phyloP scores from a whole-genome alignment of 2,797 vertebrate species.

The Mionectes olivaceus region DNA sequence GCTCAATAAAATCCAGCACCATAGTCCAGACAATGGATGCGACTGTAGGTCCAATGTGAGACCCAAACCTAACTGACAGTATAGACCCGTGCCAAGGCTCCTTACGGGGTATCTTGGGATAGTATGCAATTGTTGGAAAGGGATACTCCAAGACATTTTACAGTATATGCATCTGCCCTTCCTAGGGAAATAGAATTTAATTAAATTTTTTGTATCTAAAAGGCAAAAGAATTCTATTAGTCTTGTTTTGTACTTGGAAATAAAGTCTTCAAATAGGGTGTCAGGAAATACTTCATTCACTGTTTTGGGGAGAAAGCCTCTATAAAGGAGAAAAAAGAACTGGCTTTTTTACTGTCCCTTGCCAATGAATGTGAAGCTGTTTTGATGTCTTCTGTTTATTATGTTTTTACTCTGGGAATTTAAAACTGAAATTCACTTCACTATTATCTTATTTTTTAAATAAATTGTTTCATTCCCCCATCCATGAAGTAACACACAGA shows the following conservation, averaged over 20 bases:
- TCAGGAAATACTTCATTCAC: background rate
- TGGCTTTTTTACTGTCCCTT: background rate
- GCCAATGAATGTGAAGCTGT: background rate
- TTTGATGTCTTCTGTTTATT: slow-evolving; percentile 43
- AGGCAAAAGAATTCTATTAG: background rate
- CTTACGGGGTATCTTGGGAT: background rate
- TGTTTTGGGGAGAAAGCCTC: background rate
- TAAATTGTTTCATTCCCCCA: slow-evolving; percentile 19
- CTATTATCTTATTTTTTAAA: slow-evolving; percentile 47
- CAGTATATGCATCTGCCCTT: background rate
- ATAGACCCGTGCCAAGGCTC: background rate
- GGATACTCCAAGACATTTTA: background rate
- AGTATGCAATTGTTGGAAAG: background rate
- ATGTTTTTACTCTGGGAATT: background rate
- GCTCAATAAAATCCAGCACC: background rate
- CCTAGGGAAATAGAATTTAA: background rate
- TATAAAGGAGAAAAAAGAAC: background rate
- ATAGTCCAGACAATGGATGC: background rate
- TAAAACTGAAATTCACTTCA: slow-evolving; percentile 39
- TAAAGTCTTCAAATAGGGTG: background rate
- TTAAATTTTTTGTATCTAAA: background rate
- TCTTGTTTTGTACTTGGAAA: background rate
- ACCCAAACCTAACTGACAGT: background rate
- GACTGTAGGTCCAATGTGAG: background rate
- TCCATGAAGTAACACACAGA: slow-evolving; percentile 1